Percentiles rank a stretch among this genome's conserved stretches.
Conservation (phyloP, 2,797 vertebrate species). For the Xenopus petersii region DNA sequence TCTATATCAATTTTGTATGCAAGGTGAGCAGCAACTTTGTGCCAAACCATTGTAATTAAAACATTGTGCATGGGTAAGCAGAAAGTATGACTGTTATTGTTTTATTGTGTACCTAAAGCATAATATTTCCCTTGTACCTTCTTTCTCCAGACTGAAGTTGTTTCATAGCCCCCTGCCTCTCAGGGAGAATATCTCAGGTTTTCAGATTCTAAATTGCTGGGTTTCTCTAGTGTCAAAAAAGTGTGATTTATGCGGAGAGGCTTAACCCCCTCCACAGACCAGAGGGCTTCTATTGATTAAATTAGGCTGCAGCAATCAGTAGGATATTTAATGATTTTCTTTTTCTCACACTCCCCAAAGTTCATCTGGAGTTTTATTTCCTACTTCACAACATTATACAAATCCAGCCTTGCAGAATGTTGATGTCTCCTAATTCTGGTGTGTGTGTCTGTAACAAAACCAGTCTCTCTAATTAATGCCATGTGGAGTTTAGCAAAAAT, state of each 20-base stretch:
- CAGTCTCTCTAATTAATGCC: too few species aligned
- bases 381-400: slow-evolving; percentile 9
- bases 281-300: slow-evolving; percentile 49
- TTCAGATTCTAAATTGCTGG: slow-evolving; percentile 22
- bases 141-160: neutral
- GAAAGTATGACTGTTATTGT: slow-evolving; percentile 16
- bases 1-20: slow-evolving; percentile 1
- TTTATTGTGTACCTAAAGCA: slow-evolving; percentile 34
- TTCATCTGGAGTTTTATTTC: slow-evolving; percentile 50
- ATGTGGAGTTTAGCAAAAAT: too few species aligned
- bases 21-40: neutral
- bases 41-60: slow-evolving; percentile 42
- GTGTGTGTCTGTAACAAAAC: neutral
- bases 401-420: slow-evolving; percentile 4
- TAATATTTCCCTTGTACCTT: slow-evolving; percentile 23
- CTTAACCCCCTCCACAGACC: slow-evolving; percentile 46
- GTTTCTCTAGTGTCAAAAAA: slow-evolving; percentile 46
- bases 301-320: slow-evolving; percentile 50
- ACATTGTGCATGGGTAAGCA: slow-evolving; percentile 29
- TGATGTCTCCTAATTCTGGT: neutral
- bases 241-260: slow-evolving; percentile 31
- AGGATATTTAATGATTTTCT: slow-evolving; percentile 55
- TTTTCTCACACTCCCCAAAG: slow-evolving; percentile 25
- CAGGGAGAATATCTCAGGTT: slow-evolving; percentile 2
- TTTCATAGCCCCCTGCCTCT: neutral